Base-by-base conservation (phyloP, 2,888 invertebrate genomes). In the Drosophila kuntzei region DNA sequence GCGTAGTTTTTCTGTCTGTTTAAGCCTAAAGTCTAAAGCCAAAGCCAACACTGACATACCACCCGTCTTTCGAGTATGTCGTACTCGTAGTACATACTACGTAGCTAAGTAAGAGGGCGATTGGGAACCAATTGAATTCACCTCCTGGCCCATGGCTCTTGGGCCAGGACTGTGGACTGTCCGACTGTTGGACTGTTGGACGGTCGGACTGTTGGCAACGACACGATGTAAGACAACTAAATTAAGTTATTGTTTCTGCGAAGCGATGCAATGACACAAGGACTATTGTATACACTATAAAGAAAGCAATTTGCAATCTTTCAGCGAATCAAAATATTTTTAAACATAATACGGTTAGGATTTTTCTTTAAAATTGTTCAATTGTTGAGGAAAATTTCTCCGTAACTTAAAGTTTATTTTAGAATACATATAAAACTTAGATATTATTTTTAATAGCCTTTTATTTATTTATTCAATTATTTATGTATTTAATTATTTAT, bases 201-300 rank as follows among this genome's bases (percentile, higher is more conserved):
- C 57, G 59, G 57, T 41, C 16, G 43, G 29, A 76, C 53, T 54
- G 64, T 63, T 67, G 81, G 74, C 87, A 80, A 69, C 84, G 60
- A 72, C 71, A 74, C 77, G 73, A 76, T 76, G 75, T 76, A 75
- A 75, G 65, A 79, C 79, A 88, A 88, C 80, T 88, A 83, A 90
- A 90, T 90, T 90, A 90, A 90, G 89, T 90, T 90, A 90, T 90
- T 87, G 86, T 89, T 80, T 81, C 66, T 67, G 63, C 14, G 58
- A 20, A 47, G 29, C 29, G n/a, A 22, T 8, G 22, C 39, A 54
- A 7, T 8, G 34, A 12, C 18, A 34, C 7, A 8, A 7, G 1
- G 65, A 71, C 53, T 57, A 36, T 32, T 20, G 32, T 22, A 57
- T 80, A 58, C 85, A 20, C 81, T 80, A 22, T 12, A 18, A 36